A percentile compares a stretch with the other conserved stretches of the same genome.
These are phyloP conservation scores for Halichoerus grypus DNA, from an alignment of 2,113 vertebrate genomes.

Conservation along the genomic window DNA sequence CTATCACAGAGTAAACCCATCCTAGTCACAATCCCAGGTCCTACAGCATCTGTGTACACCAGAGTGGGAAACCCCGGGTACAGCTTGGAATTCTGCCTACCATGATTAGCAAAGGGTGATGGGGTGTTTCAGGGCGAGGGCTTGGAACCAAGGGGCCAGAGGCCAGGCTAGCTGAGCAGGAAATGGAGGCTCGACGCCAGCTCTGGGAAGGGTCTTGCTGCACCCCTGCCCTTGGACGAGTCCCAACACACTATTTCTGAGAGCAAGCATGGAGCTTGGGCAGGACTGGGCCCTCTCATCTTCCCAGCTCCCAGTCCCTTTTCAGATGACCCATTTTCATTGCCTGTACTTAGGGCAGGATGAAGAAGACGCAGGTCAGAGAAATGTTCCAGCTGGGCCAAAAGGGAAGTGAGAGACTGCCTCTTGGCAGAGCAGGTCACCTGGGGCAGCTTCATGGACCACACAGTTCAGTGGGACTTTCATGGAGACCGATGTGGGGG, in stretches of 20 bases:
- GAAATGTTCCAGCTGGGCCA: background rate
- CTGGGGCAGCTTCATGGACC: background rate
- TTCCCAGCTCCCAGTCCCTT: background rate
- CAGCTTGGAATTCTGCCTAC: background rate
- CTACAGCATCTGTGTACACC: background rate
- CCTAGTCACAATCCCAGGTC: background rate
- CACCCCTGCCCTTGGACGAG: background rate
- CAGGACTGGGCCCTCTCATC: background rate
- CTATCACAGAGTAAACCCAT: background rate
- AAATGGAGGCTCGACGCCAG: background rate
- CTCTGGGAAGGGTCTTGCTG: background rate
- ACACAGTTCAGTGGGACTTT: background rate
- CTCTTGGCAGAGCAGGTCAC: background rate
- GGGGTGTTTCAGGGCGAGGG: background rate
- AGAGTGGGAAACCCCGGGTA: background rate
- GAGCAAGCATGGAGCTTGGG: background rate
- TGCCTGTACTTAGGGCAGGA: background rate
- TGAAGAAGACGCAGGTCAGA: background rate
- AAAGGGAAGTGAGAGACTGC: background rate
- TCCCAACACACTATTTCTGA: background rate
- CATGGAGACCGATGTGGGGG: fast-evolving
- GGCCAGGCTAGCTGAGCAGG: background rate
- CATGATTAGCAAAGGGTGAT: background rate
- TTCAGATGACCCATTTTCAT: background rate
- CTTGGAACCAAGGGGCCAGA: background rate